phyloP scores from a whole-genome alignment of 1,140 invertebrate species.

The Achatina immaculata region DNA sequence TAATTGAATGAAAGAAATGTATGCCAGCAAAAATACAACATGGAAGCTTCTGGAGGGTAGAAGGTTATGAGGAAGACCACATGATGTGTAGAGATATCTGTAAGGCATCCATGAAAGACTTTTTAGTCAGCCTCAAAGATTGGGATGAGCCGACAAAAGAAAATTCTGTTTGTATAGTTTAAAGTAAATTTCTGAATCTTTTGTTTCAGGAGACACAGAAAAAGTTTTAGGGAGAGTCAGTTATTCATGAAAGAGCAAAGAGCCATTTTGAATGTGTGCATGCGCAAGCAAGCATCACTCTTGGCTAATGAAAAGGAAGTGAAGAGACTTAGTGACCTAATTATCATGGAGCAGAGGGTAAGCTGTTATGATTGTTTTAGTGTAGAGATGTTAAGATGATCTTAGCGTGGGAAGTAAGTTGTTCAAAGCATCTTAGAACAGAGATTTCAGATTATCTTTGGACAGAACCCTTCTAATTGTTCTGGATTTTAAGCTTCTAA shows the following conservation, averaged over 20 bases:
- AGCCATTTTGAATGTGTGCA: constrained; percentile 42
- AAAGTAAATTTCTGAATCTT: too few relatives aligned
- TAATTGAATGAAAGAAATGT: too few relatives aligned
- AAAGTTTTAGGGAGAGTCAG: constrained; percentile 42
- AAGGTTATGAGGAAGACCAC: too few relatives aligned
- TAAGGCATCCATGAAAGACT: background rate
- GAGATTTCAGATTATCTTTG: background rate
- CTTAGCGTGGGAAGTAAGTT: background rate
- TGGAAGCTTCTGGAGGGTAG: too few relatives aligned
- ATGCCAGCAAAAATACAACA: too few relatives aligned
- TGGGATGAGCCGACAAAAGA: too few relatives aligned
- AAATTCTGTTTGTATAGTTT: background rate
- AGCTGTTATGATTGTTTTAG: constrained; percentile 5
- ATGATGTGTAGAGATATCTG: background rate
- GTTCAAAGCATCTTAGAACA: background rate
- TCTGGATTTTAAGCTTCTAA: background rate
- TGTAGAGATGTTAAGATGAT: background rate
- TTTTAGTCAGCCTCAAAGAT: background rate
- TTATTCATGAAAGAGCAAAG: constrained; percentile 46
- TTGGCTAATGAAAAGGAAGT: constrained; percentile 55
- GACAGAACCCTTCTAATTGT: background rate
- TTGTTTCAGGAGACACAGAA: constrained; percentile 39
- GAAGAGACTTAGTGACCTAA: constrained; percentile 58
- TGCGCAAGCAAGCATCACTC: constrained; percentile 46
- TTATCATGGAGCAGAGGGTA: constrained; percentile 61